Evolutionary conservation across 2,888 invertebrate genomes (phyloP).

Genomic region (Ptychoptera albimana): DNA sequence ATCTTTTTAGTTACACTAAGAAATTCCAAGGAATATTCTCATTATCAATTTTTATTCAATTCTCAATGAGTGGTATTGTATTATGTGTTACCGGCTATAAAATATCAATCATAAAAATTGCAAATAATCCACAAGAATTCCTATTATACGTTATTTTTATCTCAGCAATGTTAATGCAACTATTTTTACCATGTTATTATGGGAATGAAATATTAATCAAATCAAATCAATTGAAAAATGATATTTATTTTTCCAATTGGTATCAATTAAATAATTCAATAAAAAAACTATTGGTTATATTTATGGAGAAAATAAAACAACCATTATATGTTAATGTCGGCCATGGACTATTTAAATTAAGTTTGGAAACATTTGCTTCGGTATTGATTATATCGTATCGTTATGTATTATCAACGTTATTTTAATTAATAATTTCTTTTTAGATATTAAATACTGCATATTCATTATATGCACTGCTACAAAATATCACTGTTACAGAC

Average conservation of each 20-base stretch:
- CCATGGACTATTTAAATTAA: constrained; percentile 18
- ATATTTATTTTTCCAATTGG: constrained; percentile 21
- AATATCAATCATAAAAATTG: background rate
- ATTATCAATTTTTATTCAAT: background rate
- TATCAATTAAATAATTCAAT: constrained; percentile 14
- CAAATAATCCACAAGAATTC: background rate
- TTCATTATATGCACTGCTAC: constrained; percentile 20
- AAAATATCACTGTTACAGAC: background rate
- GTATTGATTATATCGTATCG: constrained; percentile 10
- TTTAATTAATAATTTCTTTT: constrained; percentile 5
- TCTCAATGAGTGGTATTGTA: background rate
- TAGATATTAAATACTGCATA: constrained; percentile 24
- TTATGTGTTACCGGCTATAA: background rate
- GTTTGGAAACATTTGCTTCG: constrained; percentile 21
- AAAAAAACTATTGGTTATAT: constrained; percentile 16
- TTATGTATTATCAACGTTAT: background rate
- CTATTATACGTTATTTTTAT: background rate
- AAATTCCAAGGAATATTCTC: background rate
- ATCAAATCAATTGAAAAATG: constrained; percentile 15
- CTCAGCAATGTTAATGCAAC: constrained; percentile 17
- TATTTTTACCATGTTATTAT: constrained; percentile 23
- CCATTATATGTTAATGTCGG: constrained; percentile 18
- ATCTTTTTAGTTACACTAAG: background rate
- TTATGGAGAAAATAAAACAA: constrained; percentile 20
- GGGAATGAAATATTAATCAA: constrained; percentile 20